Evolutionary conservation across 2,113 vertebrate genomes (phyloP).

Genomic region (Parotia lawesii): DNA sequence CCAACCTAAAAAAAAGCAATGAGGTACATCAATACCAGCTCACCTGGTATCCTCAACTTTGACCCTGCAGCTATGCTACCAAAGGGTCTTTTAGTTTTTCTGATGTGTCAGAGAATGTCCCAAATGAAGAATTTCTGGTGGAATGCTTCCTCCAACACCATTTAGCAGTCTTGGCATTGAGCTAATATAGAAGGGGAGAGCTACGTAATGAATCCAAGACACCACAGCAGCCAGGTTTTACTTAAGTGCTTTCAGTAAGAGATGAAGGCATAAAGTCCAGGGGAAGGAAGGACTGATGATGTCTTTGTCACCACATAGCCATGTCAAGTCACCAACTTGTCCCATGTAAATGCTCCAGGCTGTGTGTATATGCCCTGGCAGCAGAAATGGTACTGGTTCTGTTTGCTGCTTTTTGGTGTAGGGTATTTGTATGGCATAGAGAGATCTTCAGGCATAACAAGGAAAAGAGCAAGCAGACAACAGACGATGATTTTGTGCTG

Average conservation of each 20-base stretch:
- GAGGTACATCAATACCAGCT: not conserved
- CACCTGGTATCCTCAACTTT: not conserved
- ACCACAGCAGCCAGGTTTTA: not conserved
- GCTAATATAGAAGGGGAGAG: not conserved
- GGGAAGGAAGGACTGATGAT: not conserved
- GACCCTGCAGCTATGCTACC: not conserved
- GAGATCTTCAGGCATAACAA: not conserved
- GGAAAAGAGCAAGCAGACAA: not conserved
- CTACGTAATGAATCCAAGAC: not conserved
- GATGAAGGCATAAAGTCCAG: not conserved
- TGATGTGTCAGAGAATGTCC: not conserved
- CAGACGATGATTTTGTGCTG: not conserved
- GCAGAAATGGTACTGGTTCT: not conserved
- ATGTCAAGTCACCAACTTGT: accelerated
- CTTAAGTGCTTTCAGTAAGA: not conserved
- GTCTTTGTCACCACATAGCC: not conserved
- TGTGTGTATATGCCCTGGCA: not conserved
- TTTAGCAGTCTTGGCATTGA: not conserved
- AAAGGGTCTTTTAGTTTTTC: not conserved
- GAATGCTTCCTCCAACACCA: not conserved
- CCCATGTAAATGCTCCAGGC: not conserved
- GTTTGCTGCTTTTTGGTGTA: not conserved
- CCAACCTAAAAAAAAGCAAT: not conserved
- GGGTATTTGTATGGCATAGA: not conserved
- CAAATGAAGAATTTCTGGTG: not conserved